Conservation (phyloP, 2,888 invertebrate species). For the Tiliacea aurago region DNA sequence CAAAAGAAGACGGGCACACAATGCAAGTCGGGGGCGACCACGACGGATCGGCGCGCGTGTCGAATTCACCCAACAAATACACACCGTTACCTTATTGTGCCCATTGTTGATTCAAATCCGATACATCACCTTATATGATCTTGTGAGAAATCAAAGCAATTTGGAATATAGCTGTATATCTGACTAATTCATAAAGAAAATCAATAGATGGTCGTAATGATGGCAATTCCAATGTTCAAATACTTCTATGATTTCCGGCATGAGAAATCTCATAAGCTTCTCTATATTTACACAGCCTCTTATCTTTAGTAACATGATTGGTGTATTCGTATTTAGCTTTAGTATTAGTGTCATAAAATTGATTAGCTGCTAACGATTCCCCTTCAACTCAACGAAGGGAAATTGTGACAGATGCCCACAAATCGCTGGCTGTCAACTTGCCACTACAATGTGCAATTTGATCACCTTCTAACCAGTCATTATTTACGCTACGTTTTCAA, state of each 20-base stretch:
- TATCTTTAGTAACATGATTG: constrained; percentile 5
- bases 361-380: constrained; percentile 42
- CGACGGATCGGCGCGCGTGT: constrained; percentile 52
- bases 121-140: constrained; percentile 26
- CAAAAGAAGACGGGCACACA: constrained; percentile 58
- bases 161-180: background rate
- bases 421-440: constrained; percentile 40
- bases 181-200: background rate
- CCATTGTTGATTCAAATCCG: constrained; percentile 51
- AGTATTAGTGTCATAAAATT: constrained; percentile 36
- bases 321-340: constrained; percentile 21
- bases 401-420: constrained; percentile 32
- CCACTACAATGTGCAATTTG: constrained; percentile 50
- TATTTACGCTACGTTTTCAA: constrained; percentile 43
- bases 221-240: background rate
- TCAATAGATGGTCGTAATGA: constrained; percentile 11
- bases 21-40: constrained; percentile 46
- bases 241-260: constrained; percentile 2
- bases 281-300: background rate
- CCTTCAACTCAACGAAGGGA: constrained; percentile 5
- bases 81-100: constrained; percentile 48
- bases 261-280: background rate
- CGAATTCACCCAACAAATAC: constrained; percentile 51
- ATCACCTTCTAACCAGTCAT: constrained; percentile 25
- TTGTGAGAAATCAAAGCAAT: constrained; percentile 35